Evolutionary conservation across 2,797 vertebrate species (phyloP).

Genomic region (Poeciliopsis presidionis): DNA sequence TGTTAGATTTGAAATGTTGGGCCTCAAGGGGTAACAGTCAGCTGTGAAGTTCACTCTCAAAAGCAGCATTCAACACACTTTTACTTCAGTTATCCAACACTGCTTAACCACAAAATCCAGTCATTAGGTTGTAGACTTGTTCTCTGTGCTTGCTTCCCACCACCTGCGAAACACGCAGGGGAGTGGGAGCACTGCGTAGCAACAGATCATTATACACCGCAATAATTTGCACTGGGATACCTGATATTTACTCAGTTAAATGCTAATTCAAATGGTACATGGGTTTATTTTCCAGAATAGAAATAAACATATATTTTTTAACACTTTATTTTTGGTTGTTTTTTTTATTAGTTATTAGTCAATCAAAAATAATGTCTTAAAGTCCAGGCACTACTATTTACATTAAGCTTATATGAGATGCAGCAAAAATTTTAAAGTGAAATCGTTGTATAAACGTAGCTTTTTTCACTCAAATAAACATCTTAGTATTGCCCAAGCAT

Average conservation of each 20-base stretch:
- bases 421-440: neutral
- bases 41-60: neutral
- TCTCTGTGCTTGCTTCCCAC: neutral
- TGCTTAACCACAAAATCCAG: neutral
- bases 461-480: neutral
- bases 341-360: neutral
- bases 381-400: neutral
- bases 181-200: neutral
- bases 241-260: constrained; percentile 1
- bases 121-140: neutral
- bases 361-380: neutral
- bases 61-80: neutral
- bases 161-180: neutral
- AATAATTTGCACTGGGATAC: neutral
- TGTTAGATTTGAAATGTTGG: neutral
- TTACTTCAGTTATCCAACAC: neutral
- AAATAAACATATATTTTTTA: neutral
- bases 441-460: neutral
- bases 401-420: neutral
- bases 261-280: neutral
- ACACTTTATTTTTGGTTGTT: neutral
- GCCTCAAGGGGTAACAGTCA: neutral
- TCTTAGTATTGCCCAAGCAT: neutral
- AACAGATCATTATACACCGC: neutral
- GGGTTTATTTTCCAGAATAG: neutral